Evolutionary conservation across 2,113 vertebrate genomes (phyloP), one percentile per base, ranked within the genome.

Genomic region (Anarhynchus alexandrinus): DNA sequence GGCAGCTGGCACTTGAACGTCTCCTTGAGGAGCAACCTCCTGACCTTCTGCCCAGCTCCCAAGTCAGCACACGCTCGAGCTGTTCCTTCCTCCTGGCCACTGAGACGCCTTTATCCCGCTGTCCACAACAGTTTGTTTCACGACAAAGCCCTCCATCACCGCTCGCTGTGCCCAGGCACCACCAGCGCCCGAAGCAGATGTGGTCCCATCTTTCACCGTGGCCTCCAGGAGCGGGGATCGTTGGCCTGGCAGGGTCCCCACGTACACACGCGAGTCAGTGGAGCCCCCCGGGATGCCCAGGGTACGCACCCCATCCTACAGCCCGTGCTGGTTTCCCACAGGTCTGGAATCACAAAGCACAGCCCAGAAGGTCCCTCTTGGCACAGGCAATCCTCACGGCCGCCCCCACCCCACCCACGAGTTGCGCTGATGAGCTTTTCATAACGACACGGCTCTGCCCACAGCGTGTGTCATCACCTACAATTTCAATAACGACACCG

Each of bases 291-390:
- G 74, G 77, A 20, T 30, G 14, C 40, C 73, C 32, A 22, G 81
- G 47, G 30, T 11, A 26, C 45, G 17, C 47, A 20, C 22, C 15
- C 5, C 51, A 32, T 34, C 57, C 36, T 30, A 52, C 34, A 79
- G 74, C 72, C 69, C 65, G 18, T 70, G n/a, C 90, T 72, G 74
- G 67, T 80, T 93, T 84, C 88, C 92, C 90, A 49, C 34, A 21
- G 52, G 25, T 52, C 83, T 86, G 86, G 92, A 34, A 88, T 91
- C 25, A 59, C 59, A 10, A 16, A 69, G 67, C 55, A 34, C 72
- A 72, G 91, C 84, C 96, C 69, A n/a, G 96, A 54, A 86, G 81
- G 72, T 66, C 90, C 82, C 88, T 70, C 77, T 64, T 1, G 1
- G 79, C 89, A 94, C 92, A 27, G 2, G 27, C 5, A 12, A 42